Base-by-base conservation (phyloP, 2,888 invertebrate genomes). In the Lymantria monacha region DNA sequence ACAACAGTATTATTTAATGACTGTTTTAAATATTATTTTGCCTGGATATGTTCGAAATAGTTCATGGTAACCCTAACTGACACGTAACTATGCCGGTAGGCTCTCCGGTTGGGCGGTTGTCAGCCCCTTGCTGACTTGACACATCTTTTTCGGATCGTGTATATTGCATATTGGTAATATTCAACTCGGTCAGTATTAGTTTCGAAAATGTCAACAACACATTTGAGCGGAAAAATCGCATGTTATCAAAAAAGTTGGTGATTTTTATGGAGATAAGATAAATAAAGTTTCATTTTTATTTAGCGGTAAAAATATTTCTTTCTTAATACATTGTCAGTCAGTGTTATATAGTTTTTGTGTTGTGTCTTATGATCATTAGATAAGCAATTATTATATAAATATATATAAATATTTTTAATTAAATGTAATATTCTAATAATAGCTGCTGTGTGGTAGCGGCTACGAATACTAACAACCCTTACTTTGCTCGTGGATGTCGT, bases 71-170 rank as follows among this genome's bases (percentile, higher is more conserved):
- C 48, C 47, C 48, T 53, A 44, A 33, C 33, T 22, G 33, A 9
- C 9, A 30, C 9, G 10, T 33, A 33, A 33, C 33, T 33, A 33
- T 33, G 9, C 1, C 33, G 33, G 10, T 54, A 43, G 22, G 37
- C 51, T 55, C 51, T 48, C 46, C 47, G 53, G 56, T 53, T 50
- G 55, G 43, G 42, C 53, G 59, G 59, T 53, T 61, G 53, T 47
- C 49, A 49, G 48, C 61, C 63, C 55, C 46, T 51, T 55, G 73
- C 76, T 75, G 76, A 75, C 72, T 57, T 48, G 57, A 61, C 73
- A 70, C 68, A 65, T 70, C 55, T 56, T 51, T 59, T 52, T 55
- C 44, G 53, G 43, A 49, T 51, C 46, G 44, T 46, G 43, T 62
- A 61, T 56, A 65, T 63, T 58, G 56, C 55, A 51, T 61, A 61